phyloP scores from a whole-genome alignment of 2,113 vertebrate species.

The Scolopax mira region DNA sequence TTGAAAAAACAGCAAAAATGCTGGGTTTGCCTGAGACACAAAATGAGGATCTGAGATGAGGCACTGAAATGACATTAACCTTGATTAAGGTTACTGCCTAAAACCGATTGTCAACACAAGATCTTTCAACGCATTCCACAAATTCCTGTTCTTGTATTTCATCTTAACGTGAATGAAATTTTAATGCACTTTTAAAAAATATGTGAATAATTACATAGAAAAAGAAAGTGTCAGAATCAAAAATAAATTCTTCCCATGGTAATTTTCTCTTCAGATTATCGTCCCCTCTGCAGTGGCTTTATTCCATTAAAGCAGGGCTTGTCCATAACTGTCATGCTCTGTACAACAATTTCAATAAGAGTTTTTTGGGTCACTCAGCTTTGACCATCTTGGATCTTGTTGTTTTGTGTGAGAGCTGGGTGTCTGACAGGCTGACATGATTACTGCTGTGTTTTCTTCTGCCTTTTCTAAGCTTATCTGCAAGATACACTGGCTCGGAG shows the following conservation, averaged over 20 bases:
- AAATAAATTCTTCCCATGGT: conserved; percentile 15
- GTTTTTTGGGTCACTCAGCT: conserved; percentile 54
- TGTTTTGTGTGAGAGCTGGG: conserved; percentile 22
- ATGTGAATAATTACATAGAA: not conserved
- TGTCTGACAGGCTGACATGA: conserved; percentile 60
- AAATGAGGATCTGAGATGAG: conserved; percentile 15
- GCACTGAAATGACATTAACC: conserved; percentile 30
- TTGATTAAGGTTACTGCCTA: conserved; percentile 52
- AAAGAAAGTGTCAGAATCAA: not conserved
- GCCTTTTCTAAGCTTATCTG: conserved; percentile 12
- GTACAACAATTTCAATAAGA: conserved; percentile 1
- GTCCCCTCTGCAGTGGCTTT: conserved; percentile 1
- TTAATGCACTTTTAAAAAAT: conserved; percentile 1
- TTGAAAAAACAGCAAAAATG: not conserved
- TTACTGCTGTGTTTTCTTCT: conserved; percentile 24
- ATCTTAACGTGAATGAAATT: conserved; percentile 58
- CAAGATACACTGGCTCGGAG: not conserved
- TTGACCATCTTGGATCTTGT: conserved; percentile 31
- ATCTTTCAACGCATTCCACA: not conserved
- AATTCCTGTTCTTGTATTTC: conserved; percentile 21
- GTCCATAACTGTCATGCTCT: conserved; percentile 29
- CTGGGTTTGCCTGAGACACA: conserved; percentile 6
- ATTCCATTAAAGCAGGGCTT: conserved; percentile 32
- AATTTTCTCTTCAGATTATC: conserved; percentile 48
- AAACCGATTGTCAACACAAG: conserved; percentile 11